Evolutionary conservation across 2,113 vertebrate genomes (phyloP), one percentile per base, ranked within the genome.

Genomic region (Chamaetylas fuelleborni): DNA sequence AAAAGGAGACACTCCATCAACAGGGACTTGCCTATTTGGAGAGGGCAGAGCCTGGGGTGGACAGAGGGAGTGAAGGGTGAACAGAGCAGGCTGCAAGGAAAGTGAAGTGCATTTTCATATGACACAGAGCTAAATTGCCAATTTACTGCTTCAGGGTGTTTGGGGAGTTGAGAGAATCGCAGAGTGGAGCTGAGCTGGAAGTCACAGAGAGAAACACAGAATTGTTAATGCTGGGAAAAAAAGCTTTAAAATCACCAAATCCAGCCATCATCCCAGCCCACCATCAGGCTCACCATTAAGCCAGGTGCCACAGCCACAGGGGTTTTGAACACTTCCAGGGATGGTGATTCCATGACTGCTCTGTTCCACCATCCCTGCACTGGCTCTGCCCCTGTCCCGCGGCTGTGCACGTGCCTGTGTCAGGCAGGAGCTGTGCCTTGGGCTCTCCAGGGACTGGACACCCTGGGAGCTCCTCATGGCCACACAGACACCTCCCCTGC

Each of bases 11-110:
- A 13, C 38, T 54, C 36, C 45, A 50, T 8, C 61, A 29, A 12
- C 1, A 36, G 1, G 14, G 57, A 18, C 17, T 62, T 0, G 0
- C 3, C 11, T 34, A 1, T 33, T 6, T 42, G 79, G 51, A 66
- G 42, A 31, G 13, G 40, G 50, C 51, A 51, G 82, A 43, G 56
- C 31, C 33, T 0, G 2, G 11, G 29, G 7, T 4, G 26, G 26
- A 84, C 19, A 22, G 33, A 29, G 19, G 43, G 38, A 25, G 23
- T 1, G 47, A 13, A 24, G 38, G 23, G 29, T 22, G 69, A 81
- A 9, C 3, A 65, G 43, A 79, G 66, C 61, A 29, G 47, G 18
- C 50, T 85, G 82, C 11, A 25, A 28, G 73, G 6, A 2, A 36
- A 77, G 43, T 29, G 26, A 73, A 69, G 29, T 11, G 18, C 22